These are phyloP conservation scores for Cuniculus paca DNA, from an alignment of 2,797 vertebrate species.

Conservation along the genomic window DNA sequence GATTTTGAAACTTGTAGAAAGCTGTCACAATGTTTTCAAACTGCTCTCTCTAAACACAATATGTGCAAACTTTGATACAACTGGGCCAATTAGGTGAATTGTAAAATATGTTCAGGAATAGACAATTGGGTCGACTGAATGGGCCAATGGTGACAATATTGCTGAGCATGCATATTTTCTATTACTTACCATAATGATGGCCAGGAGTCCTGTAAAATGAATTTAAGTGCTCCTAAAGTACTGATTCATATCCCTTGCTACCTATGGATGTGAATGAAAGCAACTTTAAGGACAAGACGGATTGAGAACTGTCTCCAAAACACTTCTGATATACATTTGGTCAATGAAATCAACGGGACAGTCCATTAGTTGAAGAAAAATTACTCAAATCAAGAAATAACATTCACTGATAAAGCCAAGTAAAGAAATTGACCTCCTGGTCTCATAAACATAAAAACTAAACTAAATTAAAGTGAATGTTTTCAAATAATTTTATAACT, in stretches of 20 bases:
- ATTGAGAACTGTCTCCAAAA: background rate
- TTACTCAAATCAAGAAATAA: background rate
- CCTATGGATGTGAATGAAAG: background rate
- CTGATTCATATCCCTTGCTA: background rate
- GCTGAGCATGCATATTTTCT: background rate
- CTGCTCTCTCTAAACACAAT: constrained; percentile 19
- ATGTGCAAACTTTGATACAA: constrained; percentile 46
- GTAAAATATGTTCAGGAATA: background rate
- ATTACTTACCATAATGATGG: background rate
- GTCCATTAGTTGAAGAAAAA: background rate
- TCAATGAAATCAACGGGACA: background rate
- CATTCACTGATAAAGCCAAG: background rate
- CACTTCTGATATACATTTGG: background rate
- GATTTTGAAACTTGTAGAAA: constrained; percentile 62
- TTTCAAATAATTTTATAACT: background rate
- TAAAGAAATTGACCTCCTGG: background rate
- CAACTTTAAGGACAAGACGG: background rate
- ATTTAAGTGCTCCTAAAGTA: too few species aligned
- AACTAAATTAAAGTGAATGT: background rate
- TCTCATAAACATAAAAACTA: background rate
- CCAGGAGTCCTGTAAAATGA: background rate
- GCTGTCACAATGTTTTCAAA: constrained; percentile 59
- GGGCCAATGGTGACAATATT: background rate
- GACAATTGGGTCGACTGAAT: constrained; percentile 4
- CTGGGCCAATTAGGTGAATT: constrained; percentile 2